Conservation (phyloP, 2,888 invertebrate genomes). For the Drosophila koepferae region DNA sequence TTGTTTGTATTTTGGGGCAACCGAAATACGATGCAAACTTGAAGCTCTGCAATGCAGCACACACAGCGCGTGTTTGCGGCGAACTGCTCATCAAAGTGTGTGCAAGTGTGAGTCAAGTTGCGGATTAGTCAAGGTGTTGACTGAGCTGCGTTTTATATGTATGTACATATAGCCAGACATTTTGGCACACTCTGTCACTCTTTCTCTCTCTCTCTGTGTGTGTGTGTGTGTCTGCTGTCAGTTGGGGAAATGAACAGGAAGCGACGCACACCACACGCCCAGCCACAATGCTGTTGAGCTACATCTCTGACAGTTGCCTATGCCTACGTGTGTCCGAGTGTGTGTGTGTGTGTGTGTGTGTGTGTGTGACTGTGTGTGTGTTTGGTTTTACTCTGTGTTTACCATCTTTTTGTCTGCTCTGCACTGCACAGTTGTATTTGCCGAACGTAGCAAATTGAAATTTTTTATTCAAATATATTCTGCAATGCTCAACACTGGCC, state of each 20-base stretch:
- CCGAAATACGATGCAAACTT: background rate
- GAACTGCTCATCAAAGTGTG: background rate
- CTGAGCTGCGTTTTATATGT: too few species aligned
- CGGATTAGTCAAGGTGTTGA: background rate
- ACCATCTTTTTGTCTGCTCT: slow-evolving; percentile 12
- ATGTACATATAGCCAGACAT: slow-evolving; percentile 16
- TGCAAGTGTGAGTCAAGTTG: background rate
- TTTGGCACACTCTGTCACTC: slow-evolving; percentile 1
- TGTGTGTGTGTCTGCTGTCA: slow-evolving; percentile 26
- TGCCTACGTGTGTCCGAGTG: background rate
- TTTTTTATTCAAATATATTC: slow-evolving; percentile 24
- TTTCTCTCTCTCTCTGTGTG: too few species aligned
- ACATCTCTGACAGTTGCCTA: background rate
- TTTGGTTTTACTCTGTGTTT: slow-evolving; percentile 1
- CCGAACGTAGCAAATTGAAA: slow-evolving; percentile 39
- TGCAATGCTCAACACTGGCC: background rate
- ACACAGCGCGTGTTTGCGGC: background rate
- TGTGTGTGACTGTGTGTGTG: background rate
- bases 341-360: background rate
- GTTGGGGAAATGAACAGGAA: slow-evolving; percentile 55
- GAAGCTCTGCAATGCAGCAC: background rate
- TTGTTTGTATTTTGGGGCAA: slow-evolving; percentile 3
- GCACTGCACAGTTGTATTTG: slow-evolving; percentile 34
- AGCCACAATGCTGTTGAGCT: background rate
- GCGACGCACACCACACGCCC: slow-evolving; percentile 1